Evolutionary conservation across 2,797 vertebrate genomes (phyloP), one percentile per base, ranked within the genome.

Genomic region (Chloroceryle amazona): DNA sequence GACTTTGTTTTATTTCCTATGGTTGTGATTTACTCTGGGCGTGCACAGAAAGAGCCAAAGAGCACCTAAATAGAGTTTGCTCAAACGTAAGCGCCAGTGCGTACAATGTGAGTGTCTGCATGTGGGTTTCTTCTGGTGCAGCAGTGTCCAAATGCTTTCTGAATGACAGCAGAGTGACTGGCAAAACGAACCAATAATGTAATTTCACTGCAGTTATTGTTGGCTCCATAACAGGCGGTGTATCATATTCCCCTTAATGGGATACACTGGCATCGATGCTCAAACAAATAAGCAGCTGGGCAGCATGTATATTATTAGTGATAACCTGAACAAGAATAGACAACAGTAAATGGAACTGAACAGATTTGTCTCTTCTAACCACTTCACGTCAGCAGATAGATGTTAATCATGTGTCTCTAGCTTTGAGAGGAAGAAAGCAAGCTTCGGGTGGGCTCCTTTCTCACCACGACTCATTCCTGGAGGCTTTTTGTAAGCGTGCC

Each of bases 201-300:
- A 70, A 89, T 96, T 93, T 76, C 60, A 19, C 70, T 21, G 86
- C 67, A 37, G 63, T 89, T 81, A 81, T 67, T 63, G 85, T 75
- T 90, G 86, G 76, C 91, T 93, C 22, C 2, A 2, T 67, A 47
- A 46, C 25, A 47, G 20, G 0, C 4, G 20, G 58, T 55, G 35
- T 90, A 84, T 97, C 76, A 0, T 62, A 9, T 96, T 94, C 73
- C 90, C 46, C 74, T 25, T 96, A 96, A 96, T 95, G 95, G 94
- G 79, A 63, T 60, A 72, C 31, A 6, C 70, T 28, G 76, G 60
- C 65, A 21, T 49, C 55, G 61, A n/a, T 71, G n/a, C 41, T 57
- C 13, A 61, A 41, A 67, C 4, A 10, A 79, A 47, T 79, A 47
- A 88, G 79, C 39, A 37, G 5, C 28, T 39, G 9, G 55, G 51